phyloP scores from a whole-genome alignment of 1,140 invertebrate species.

The Aphidius gifuensis region DNA sequence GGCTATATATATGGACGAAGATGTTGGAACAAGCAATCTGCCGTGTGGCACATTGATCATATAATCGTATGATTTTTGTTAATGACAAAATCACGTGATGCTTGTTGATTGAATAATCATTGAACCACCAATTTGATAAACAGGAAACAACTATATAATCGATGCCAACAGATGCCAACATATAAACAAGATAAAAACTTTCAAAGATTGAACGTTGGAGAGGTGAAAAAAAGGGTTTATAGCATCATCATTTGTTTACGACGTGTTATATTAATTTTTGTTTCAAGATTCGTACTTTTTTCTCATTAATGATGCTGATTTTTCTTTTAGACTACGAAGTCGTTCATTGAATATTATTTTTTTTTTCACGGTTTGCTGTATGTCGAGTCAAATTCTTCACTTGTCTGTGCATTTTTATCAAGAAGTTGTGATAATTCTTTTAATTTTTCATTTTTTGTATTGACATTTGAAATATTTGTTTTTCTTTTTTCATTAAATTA shows the following conservation, averaged over 20 bases:
- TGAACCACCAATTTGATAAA: no score
- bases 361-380: conserved; percentile 54
- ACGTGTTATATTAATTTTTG: conserved; percentile 62
- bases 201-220: no score
- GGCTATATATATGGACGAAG: no score
- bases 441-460: conserved; percentile 61
- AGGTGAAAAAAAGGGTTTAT: conserved; percentile 45
- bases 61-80: no score
- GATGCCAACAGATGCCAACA: no score
- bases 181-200: no score
- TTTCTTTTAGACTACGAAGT: conserved; percentile 63
- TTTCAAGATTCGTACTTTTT: conserved; percentile 56
- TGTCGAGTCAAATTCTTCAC: conserved; percentile 67
- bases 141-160: no score
- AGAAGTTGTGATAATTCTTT: conserved; percentile 65
- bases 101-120: no score
- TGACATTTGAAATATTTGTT: conserved; percentile 53
- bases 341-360: conserved; percentile 57
- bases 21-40: no score
- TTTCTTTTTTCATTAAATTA: conserved; percentile 66
- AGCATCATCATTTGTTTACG: conserved; percentile 68
- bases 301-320: conserved; percentile 56
- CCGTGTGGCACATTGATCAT: no score
- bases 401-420: conserved; percentile 68
- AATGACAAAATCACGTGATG: no score